A percentile compares a stretch with the other conserved stretches of the same genome.
These are phyloP conservation scores for Avahi laniger DNA, from an alignment of 2,797 vertebrate genomes.

Conservation along the genomic window DNA sequence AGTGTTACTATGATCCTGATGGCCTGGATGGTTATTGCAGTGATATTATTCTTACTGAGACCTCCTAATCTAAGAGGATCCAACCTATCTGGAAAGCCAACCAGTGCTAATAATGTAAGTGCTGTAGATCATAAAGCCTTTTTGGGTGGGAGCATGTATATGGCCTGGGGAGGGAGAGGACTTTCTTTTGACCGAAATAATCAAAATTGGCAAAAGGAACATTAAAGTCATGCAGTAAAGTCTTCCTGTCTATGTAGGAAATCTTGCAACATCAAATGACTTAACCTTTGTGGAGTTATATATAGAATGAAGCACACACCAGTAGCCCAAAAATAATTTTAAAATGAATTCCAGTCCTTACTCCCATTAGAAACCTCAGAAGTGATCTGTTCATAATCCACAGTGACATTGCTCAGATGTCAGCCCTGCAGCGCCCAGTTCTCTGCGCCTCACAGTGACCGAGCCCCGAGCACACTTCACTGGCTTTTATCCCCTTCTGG, in stretches of 20 bases:
- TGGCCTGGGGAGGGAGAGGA: neutral
- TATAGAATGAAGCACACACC: neutral
- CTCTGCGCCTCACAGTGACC: neutral
- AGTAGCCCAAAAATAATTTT: neutral
- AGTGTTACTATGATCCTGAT: constrained; percentile 94
- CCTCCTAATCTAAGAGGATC: constrained; percentile 92
- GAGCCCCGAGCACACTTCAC: neutral
- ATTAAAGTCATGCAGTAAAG: neutral
- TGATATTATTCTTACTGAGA: constrained; percentile 94
- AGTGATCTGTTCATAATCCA: neutral
- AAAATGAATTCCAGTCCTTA: neutral
- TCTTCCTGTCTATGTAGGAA: neutral
- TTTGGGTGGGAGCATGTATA: no score
- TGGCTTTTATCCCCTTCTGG: neutral
- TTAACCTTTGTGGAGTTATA: neutral
- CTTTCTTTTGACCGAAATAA: constrained; percentile 43
- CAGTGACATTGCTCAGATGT: neutral
- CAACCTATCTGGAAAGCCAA: constrained; percentile 88
- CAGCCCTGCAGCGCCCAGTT: neutral
- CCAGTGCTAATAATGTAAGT: constrained; percentile 91
- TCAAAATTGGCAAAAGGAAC: neutral
- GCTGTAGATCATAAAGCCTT: neutral
- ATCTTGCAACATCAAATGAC: neutral
- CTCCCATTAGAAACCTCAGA: neutral
- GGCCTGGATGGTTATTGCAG: constrained; percentile 93